Evolutionary conservation across 2,797 vertebrate genomes (phyloP), one percentile per base, ranked within the genome.

Genomic region (Lacerta agilis): DNA sequence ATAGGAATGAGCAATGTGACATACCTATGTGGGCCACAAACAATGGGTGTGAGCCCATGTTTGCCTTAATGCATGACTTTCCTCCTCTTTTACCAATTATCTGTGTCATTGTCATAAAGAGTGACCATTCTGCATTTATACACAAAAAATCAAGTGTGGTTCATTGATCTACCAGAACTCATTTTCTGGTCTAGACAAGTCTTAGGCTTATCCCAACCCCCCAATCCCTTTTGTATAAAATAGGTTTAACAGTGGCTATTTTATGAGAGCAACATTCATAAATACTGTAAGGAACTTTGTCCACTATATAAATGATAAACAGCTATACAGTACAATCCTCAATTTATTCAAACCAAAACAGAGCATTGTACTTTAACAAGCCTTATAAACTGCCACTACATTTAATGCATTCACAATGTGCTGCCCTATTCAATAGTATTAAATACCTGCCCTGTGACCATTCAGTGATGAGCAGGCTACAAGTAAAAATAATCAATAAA

Each of bases 91-190:
- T 88, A 49, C 0, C 41, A 89, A 83, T 81, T 8, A 87, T 2
- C 72, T 69, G 80, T 45, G 33, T 85, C 88, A 71, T 20, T 77
- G 85, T 38, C 9, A 82, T 41, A 89, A 91, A 79, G 18, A 79
- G 33, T 29, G 23, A 20, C 18, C n/a, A 41, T 41, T 69, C 4
- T 84, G 29, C 8, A 71, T 25, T 78, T n/a, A 15, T 41, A 88
- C 6, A 78, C 18, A 77, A 20, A 69, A 33, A 69, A 61, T 7
- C 23, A 49, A 83, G 25, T 55, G 18, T 36, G 55, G 27, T 88
- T 64, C 8, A n/a, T 38, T 78, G 55, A n/a, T 38, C 29, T 79
- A 55, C 2, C 43, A 75, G 77, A 66, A 85, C 8, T 80, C 27
- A 66, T 67, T 81, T 81, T 75, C 25, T 67, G 27, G 25, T 69